Base-by-base conservation (phyloP, 1,140 invertebrate genomes). In the Drepana arcuata region DNA sequence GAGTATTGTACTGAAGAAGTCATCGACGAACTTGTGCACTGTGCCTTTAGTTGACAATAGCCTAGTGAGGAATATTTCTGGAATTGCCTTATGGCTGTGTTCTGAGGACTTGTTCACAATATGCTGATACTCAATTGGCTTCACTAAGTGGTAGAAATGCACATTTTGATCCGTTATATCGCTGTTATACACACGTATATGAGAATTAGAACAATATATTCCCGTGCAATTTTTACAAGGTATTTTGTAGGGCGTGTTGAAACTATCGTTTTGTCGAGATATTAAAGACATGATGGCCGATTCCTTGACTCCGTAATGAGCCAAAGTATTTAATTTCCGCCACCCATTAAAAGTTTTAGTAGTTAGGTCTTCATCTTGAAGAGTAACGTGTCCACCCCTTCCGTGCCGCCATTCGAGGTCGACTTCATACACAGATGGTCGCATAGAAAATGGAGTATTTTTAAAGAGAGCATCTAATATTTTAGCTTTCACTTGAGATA, bases 401-500 rank as follows among this genome's bases (percentile, higher is more conserved):
- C 95, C 94, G 79, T 97, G 95, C 31, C 95, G 86, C 95, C 95
- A 97, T 85, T 97, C 95, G 80, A 90, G 86, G 86, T 98, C 95
- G 16, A 98, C 93, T 82, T 97, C 95, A 66, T 96, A 88, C 44
- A 96, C 90, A 34, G 93, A 93, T n/a, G 95, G 95, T 44, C 95
- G 86, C 67, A 95, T 82, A 10, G 95, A 96, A 74, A 95, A 97
- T n/a, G 95, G 94, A 12, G 94, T 96, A 77, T 97, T 96, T 79
- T 96, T 96, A 81, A 96, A 98, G 7, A 99, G 86, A n/a, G 95
- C 92, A 84, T 99, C 97, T 18, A 99, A 86, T 41, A 99, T 97
- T 86, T 99, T 99, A 1, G 93, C 91, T 78, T 99, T 99, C 0
- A 99, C 96, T 85, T 99, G 98, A 41, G 92, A 95, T 74, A 99